Conservation (phyloP, 2,797 vertebrate genomes). For the Nothura maculosa region DNA sequence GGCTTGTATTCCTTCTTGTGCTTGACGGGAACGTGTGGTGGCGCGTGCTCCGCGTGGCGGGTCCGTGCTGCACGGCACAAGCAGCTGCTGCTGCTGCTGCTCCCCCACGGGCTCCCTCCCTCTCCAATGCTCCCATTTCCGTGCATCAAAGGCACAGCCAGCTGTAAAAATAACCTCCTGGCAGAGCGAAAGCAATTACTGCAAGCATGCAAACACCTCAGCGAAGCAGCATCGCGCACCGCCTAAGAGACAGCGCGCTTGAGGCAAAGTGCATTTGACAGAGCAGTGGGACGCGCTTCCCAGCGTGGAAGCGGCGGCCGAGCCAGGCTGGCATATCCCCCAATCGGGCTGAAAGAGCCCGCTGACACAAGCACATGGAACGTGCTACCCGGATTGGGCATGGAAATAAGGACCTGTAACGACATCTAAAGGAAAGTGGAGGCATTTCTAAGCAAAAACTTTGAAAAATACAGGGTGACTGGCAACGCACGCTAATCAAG, state of each 20-base stretch:
- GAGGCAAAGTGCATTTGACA: slow-evolving; percentile 7
- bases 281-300: slow-evolving; percentile 10
- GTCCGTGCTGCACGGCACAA: fast-evolving
- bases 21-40: fast-evolving
- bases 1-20: not conserved
- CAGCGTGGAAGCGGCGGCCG: slow-evolving; percentile 39
- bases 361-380: slow-evolving; percentile 19
- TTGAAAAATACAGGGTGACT: slow-evolving; percentile 13
- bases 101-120: not conserved
- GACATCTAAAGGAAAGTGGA: slow-evolving; percentile 48
- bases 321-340: not conserved
- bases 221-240: not conserved
- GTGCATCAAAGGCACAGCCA: slow-evolving; percentile 41
- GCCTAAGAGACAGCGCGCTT: not conserved
- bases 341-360: not conserved
- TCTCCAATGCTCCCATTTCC: not conserved
- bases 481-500: not conserved
- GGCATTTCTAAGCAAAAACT: slow-evolving; percentile 25
- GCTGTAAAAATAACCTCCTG: slow-evolving; percentile 73
- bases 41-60: fast-evolving
- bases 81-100: not conserved
- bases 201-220: slow-evolving; percentile 23
- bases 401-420: not conserved
- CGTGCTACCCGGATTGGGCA: not conserved
- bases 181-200: not conserved